Evolutionary conservation across 1,140 invertebrate species (phyloP).

Genomic region (Brachionus sp.): DNA sequence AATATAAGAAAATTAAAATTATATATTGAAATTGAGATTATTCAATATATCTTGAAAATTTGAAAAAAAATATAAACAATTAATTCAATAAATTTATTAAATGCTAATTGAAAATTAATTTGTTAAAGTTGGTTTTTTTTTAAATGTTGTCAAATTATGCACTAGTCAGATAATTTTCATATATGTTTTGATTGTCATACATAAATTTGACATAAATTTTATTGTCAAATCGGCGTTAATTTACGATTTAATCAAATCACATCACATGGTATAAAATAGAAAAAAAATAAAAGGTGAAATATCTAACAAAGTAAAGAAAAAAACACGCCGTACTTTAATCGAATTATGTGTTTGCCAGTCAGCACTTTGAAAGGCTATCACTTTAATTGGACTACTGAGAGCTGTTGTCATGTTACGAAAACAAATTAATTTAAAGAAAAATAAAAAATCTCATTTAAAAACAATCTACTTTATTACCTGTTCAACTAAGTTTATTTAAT

Average conservation of each 20-base stretch:
- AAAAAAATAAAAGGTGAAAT: constrained; percentile 4
- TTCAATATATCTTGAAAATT: too few relatives aligned
- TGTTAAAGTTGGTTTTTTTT: not conserved
- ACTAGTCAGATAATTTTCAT: not conserved
- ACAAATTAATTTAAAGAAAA: not conserved
- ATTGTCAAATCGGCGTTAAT: not conserved
- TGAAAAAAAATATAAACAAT: too few relatives aligned
- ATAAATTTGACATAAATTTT: not conserved
- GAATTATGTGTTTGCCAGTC: not conserved
- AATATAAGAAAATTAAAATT: too few relatives aligned
- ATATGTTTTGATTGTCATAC: not conserved
- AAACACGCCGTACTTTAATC: not conserved
- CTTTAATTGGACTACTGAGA: constrained; percentile 31
- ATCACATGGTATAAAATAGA: not conserved
- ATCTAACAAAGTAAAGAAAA: constrained; percentile 6
- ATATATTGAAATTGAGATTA: too few relatives aligned
- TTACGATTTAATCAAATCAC: not conserved
- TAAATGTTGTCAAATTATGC: not conserved
- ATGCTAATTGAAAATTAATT: not conserved
- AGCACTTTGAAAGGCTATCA: constrained; percentile 24
- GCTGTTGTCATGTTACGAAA: constrained; percentile 24
- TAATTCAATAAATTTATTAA: too few relatives aligned
- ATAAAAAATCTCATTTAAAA: constrained; percentile 33
- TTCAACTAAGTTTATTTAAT: constrained; percentile 25
- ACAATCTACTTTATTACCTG: constrained; percentile 40